A percentile compares a stretch with the other conserved stretches of the same genome.
These are phyloP conservation scores for Scrobipalpa costella DNA, from an alignment of 2,888 invertebrate genomes.

Conservation along the genomic window DNA sequence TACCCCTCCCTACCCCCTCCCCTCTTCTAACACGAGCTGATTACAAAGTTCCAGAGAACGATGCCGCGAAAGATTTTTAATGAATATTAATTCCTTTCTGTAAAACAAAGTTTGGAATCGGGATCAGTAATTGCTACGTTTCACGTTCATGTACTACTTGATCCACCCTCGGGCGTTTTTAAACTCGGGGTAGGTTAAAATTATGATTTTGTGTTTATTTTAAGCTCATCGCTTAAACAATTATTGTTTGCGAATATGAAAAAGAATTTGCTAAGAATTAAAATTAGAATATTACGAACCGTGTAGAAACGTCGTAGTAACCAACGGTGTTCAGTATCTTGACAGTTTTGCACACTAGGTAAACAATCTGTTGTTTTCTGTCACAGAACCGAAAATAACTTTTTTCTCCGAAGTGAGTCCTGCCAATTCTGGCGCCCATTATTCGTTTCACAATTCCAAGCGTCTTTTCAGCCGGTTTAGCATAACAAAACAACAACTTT, in stretches of 20 bases:
- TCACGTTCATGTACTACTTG: constrained; percentile 62
- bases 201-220: background rate
- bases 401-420: constrained; percentile 1
- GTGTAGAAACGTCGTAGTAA: too few species aligned
- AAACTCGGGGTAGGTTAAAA: background rate
- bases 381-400: background rate
- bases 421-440: constrained; percentile 20
- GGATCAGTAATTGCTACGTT: constrained; percentile 73
- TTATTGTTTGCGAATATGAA: background rate
- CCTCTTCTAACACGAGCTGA: constrained; percentile 56
- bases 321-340: too few species aligned
- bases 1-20: constrained; percentile 36
- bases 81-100: constrained; percentile 78
- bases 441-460: constrained; percentile 19
- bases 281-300: too few species aligned
- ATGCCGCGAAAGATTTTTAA: constrained; percentile 75
- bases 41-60: constrained; percentile 77
- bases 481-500: constrained; percentile 30
- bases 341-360: too few species aligned
- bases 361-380: background rate
- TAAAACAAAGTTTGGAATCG: constrained; percentile 74
- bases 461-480: constrained; percentile 27
- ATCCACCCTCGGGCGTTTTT: constrained; percentile 40
- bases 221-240: background rate
- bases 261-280: background rate